A percentile compares a stretch with the other conserved stretches of the same genome.
Conservation (phyloP, 2,797 vertebrate species). For the Darevskia nairensis region DNA sequence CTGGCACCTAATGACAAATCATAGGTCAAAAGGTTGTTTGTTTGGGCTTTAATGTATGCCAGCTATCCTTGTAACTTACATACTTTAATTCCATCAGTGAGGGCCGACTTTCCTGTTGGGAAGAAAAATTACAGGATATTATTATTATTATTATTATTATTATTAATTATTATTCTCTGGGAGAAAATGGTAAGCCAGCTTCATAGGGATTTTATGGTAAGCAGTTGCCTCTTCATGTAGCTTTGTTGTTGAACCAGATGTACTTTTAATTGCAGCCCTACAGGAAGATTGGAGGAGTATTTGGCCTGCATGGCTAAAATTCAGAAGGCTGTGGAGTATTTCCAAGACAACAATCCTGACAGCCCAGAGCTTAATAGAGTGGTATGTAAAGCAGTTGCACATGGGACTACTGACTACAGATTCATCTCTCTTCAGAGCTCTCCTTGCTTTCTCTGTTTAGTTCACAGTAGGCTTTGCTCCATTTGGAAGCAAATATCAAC, state of each 20-base stretch:
- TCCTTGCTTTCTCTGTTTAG: not conserved
- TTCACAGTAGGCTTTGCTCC: not conserved
- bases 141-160: not conserved
- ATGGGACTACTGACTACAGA: not conserved
- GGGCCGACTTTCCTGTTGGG: not conserved
- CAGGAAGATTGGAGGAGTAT: conserved; percentile 93
- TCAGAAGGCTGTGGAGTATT: conserved; percentile 98
- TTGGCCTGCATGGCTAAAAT: conserved; percentile 94
- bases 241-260: conserved; percentile 24
- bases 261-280: conserved; percentile 80
- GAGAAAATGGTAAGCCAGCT: conserved; percentile 11
- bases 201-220: not conserved
- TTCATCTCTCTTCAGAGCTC: not conserved
- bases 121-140: not conserved
- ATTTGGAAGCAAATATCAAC: not conserved
- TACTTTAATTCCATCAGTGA: not conserved
- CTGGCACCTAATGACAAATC: not conserved
- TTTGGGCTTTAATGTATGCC: not conserved
- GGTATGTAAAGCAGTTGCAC: conserved; percentile 77
- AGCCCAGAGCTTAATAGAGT: conserved; percentile 97
- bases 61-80: not conserved
- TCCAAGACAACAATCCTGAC: conserved; percentile 98
- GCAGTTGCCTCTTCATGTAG: not conserved
- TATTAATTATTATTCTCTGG: not conserved
- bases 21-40: not conserved